A percentile compares a stretch with the other conserved stretches of the same genome.
These are phyloP conservation scores for Caerostris darwini DNA, from an alignment of 1,140 invertebrate genomes.

Conservation along the genomic window DNA sequence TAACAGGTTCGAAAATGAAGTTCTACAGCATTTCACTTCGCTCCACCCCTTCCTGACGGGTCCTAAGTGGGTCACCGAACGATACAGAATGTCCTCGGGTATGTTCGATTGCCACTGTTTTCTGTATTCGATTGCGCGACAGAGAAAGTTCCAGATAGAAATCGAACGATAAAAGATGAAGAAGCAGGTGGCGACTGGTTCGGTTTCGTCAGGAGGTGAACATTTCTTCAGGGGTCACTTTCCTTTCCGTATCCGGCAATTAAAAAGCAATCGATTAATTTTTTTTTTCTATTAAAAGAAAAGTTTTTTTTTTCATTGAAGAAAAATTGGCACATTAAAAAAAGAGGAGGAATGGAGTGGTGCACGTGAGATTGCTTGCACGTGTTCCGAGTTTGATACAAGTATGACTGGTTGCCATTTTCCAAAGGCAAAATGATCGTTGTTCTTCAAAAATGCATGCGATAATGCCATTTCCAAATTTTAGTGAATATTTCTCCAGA, in stretches of 20 bases:
- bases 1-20: slow-evolving; percentile 50
- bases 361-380: neutral
- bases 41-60: neutral
- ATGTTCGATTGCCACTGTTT: neutral
- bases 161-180: neutral
- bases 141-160: slow-evolving; percentile 47
- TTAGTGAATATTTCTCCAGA: too few species aligned
- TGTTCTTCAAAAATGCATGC: too few species aligned
- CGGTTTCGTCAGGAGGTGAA: slow-evolving; percentile 19
- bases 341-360: neutral
- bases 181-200: slow-evolving; percentile 18
- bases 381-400: neutral
- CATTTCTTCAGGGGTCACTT: neutral
- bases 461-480: too few species aligned
- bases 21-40: neutral
- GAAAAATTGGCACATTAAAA: neutral
- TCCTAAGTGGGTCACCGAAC: slow-evolving; percentile 35
- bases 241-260: slow-evolving; percentile 17
- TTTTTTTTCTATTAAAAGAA: neutral
- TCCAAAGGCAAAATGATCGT: too few species aligned
- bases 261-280: slow-evolving; percentile 3
- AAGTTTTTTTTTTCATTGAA: too few species aligned
- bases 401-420: neutral
- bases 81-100: neutral
- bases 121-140: neutral